Evolutionary conservation across 2,888 invertebrate genomes (phyloP).

Genomic region (Tanaodytes sp.): DNA sequence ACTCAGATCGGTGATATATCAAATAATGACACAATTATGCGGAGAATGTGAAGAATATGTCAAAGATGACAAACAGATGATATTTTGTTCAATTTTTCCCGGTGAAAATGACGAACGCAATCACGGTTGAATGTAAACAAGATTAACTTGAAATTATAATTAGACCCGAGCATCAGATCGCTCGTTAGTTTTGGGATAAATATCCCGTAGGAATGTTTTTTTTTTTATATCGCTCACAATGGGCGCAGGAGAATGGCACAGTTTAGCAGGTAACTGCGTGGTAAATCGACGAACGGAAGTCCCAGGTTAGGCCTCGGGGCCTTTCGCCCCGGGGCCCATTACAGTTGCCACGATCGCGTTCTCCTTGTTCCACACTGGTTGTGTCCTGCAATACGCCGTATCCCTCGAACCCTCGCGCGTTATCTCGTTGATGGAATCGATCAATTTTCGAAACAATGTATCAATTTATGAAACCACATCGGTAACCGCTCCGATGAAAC

Average conservation of each 20-base stretch:
- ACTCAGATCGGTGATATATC: no score
- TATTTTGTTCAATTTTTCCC: no score
- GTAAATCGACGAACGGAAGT: conserved; percentile 63
- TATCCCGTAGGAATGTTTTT: conserved; percentile 32
- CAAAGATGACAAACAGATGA: no score
- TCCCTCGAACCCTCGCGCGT: no score
- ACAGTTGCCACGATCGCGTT: conserved; percentile 38
- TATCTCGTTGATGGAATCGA: conserved; percentile 57
- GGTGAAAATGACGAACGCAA: no score
- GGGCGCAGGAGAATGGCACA: conserved; percentile 56
- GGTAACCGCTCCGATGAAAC: no score
- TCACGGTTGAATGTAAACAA: conserved; percentile 20
- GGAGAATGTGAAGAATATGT: no score
- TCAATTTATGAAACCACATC: conserved; percentile 52
- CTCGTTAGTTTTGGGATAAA: conserved; percentile 23
- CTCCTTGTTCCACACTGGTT: conserved; percentile 22
- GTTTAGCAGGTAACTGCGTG: conserved; percentile 56
- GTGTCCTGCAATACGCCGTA: no score
- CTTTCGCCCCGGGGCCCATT: conserved; percentile 58
- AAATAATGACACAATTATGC: no score
- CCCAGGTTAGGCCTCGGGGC: conserved; percentile 57
- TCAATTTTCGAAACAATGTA: conserved; percentile 57
- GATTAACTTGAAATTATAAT: no score
- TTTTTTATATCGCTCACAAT: conserved; percentile 43
- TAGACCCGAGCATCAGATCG: no score